Conservation (phyloP, 2,888 invertebrate species). For the Drosophila prolongata region DNA sequence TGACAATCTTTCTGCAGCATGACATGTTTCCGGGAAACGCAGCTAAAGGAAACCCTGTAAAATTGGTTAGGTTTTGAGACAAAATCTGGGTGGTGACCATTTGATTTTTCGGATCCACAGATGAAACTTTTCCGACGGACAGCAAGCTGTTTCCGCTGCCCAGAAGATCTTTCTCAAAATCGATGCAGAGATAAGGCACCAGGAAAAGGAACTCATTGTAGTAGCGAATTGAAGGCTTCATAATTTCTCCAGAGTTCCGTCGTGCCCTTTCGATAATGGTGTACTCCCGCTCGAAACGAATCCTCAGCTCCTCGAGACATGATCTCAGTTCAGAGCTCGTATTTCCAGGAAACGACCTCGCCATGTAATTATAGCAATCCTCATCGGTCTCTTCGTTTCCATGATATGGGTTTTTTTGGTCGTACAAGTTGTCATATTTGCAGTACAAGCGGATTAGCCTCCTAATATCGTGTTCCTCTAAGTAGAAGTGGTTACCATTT, state of each 20-base stretch:
- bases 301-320: constrained; percentile 31
- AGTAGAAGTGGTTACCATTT: neutral
- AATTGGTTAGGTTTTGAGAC: neutral
- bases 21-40: constrained; percentile 9
- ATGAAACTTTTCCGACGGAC: neutral
- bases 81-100: neutral
- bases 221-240: constrained; percentile 48
- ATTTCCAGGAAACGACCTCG: constrained; percentile 31
- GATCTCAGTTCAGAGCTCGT: constrained; percentile 30
- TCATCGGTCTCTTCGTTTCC: constrained; percentile 44
- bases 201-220: constrained; percentile 62
- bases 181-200: constrained; percentile 40
- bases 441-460: constrained; percentile 49
- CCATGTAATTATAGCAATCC: constrained; percentile 51
- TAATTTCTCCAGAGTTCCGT: constrained; percentile 1
- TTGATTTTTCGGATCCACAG: neutral
- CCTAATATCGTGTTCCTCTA: constrained; percentile 38
- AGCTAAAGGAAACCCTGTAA: constrained; percentile 2
- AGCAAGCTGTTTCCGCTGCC: neutral
- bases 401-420: constrained; percentile 46
- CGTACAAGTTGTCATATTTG: constrained; percentile 51
- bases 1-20: neutral
- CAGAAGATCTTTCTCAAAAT: neutral
- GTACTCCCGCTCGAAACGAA: constrained; percentile 54
- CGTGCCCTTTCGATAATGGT: constrained; percentile 39